Evolutionary conservation across 2,113 vertebrate species (phyloP), one percentile per base, ranked within the genome.

Genomic region (Merops nubicus): DNA sequence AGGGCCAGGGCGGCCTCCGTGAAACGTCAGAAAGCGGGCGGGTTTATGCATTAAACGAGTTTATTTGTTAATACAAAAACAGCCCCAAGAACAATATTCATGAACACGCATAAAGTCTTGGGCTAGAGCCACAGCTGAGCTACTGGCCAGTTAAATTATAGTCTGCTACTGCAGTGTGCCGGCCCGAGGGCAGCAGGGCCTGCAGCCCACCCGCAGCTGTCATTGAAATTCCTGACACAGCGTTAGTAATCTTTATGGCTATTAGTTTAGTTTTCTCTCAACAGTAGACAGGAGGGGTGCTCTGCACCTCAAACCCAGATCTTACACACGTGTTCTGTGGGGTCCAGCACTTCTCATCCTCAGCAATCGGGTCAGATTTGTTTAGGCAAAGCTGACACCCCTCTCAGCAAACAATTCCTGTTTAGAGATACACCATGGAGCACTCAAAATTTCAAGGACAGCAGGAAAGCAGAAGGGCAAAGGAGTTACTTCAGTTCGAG

Each of bases 221-320:
- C n/a, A n/a, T n/a, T 29, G 15, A 11, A 6, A 7, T 28, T 31
- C 34, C 12, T 28, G 19, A 8, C 19, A 0, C 0, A 2, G 25
- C 2, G 2, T 15, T 16, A 17, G 33, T 10, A 26, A 26, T 45
- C 29, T 51, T 36, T 8, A 2, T 1, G 3, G 42, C 15, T 12
- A 2, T 6, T 5, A 2, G 23, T 31, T 34, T 9, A 4, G 28
- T 26, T 74, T 70, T 29, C 45, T 18, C 9, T 0, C 53, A 43
- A 6, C 8, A 17, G 43, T 0, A 36, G 48, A 8, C 40, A 67
- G 19, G 25, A 54, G 15, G 9, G 7, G 7, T 4, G 21, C 53
- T 33, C 43, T 45, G 40, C 72, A 11, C 21, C 79, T 36, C 10
- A 1, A 22, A 33, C n/a, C n/a, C 47, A n/a, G 42, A 13, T 5